Evolutionary conservation across 2,888 invertebrate species (phyloP).

Genomic region (Napeogenes inachia): DNA sequence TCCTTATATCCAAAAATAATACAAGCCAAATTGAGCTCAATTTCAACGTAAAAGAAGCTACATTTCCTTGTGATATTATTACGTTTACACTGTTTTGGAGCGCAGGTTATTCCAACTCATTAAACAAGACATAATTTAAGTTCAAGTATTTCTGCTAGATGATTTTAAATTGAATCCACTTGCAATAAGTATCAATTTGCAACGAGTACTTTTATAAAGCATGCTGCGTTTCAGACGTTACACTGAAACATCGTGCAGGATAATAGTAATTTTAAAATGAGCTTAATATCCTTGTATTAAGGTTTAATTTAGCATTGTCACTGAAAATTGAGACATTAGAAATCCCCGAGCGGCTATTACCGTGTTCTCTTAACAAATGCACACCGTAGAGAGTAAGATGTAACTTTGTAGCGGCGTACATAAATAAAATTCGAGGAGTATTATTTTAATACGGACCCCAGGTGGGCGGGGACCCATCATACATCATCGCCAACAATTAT

Average conservation of each 20-base stretch:
- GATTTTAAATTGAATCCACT: conserved; percentile 43
- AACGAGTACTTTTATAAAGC: conserved; percentile 12
- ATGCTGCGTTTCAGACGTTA: conserved; percentile 45
- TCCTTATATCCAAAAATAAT: conserved; percentile 29
- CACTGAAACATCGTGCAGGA: conserved; percentile 49
- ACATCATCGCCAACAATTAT: conserved; percentile 74
- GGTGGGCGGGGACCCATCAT: conserved; percentile 69
- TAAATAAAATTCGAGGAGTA: conserved; percentile 68
- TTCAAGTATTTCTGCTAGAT: conserved; percentile 39
- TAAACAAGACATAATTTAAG: conserved; percentile 77
- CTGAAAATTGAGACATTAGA: conserved; percentile 75
- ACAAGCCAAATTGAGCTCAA: conserved; percentile 38
- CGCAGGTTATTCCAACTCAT: conserved; percentile 59
- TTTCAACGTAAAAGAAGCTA: conserved; percentile 5
- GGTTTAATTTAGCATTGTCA: conserved; percentile 37
- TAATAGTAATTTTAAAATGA: conserved; percentile 38
- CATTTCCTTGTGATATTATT: conserved; percentile 19
- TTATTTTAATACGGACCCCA: conserved; percentile 66
- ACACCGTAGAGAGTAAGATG: conserved; percentile 71
- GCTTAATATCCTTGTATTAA: conserved; percentile 32
- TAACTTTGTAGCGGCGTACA: conserved; percentile 65
- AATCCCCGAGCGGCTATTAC: conserved; percentile 71
- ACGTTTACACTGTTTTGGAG: conserved; percentile 36
- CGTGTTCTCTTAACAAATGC: conserved; percentile 77
- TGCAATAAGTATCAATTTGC: conserved; percentile 42